Percentiles rank a stretch among this genome's conserved stretches.
Evolutionary conservation across 2,888 invertebrate species (phyloP).

Genomic region (Pemphredon lugubris): DNA sequence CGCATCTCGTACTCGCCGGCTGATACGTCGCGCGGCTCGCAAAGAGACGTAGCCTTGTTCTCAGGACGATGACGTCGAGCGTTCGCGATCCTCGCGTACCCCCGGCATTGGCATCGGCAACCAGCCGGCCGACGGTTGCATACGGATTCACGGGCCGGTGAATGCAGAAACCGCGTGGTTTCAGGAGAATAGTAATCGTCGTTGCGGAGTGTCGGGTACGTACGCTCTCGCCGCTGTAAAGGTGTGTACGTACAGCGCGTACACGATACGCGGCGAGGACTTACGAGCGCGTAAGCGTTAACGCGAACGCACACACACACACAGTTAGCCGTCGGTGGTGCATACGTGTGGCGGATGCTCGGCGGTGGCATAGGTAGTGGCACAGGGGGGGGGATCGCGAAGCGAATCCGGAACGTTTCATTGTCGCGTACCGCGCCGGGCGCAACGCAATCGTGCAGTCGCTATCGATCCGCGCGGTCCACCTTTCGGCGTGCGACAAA

Average conservation of each 20-base stretch:
- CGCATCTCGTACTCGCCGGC: background rate
- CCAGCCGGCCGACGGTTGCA: no score
- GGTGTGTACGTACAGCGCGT: slow-evolving; percentile 16
- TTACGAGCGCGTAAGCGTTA: slow-evolving; percentile 12
- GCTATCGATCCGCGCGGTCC: slow-evolving; percentile 50
- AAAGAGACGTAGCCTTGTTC: slow-evolving; percentile 32
- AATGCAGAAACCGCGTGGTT: slow-evolving; percentile 63
- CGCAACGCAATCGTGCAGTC: slow-evolving; percentile 54
- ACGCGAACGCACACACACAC: background rate
- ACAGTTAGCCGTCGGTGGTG: background rate
- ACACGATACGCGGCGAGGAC: background rate
- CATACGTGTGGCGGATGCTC: slow-evolving; percentile 20
- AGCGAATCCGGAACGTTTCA: slow-evolving; percentile 69
- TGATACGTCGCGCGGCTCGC: background rate
- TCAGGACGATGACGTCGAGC: slow-evolving; percentile 29
- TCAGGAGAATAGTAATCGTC: slow-evolving; percentile 58
- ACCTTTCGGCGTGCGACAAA: slow-evolving; percentile 4
- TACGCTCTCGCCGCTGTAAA: slow-evolving; percentile 22
- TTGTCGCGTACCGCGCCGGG: slow-evolving; percentile 59
- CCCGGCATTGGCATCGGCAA: no score
- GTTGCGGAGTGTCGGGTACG: slow-evolving; percentile 42
- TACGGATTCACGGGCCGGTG: slow-evolving; percentile 71
- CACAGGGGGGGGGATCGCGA: slow-evolving; percentile 57
- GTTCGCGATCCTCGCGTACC: background rate
- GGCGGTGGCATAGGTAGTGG: slow-evolving; percentile 56